Conservation (phyloP, 1,140 invertebrate species). For the Ceratosolen solmsi region DNA sequence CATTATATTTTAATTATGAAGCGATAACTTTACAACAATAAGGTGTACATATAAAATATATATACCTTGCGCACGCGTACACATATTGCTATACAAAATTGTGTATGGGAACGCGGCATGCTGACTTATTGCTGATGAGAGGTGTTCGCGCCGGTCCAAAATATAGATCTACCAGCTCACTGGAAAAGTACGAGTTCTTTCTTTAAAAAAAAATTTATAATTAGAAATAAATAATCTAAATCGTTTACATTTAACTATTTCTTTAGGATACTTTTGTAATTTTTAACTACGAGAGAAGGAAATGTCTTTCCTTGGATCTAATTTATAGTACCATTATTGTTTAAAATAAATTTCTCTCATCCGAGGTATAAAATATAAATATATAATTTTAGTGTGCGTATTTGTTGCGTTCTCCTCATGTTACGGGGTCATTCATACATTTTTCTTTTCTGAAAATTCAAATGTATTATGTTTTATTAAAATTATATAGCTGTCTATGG, state of each 20-base stretch:
- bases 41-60: not conserved
- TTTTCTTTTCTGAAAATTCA: too few relatives aligned
- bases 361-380: not conserved
- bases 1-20: too few relatives aligned
- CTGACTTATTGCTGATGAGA: not conserved
- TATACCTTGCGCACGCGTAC: not conserved
- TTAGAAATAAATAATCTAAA: not conserved
- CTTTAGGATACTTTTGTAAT: not conserved
- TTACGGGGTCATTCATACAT: too few relatives aligned
- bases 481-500: not conserved
- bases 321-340: not conserved
- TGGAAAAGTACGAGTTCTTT: not conserved
- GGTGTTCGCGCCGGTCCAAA: not conserved
- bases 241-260: not conserved
- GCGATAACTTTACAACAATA: too few relatives aligned
- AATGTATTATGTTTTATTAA: not conserved
- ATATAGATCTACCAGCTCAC: not conserved
- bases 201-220: not conserved
- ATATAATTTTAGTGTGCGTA: not conserved
- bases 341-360: not conserved
- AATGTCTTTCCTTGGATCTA: not conserved
- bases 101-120: not conserved
- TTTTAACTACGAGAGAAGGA: not conserved
- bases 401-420: too few relatives aligned
- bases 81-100: not conserved